Percentiles rank a stretch among this genome's conserved stretches.
Conservation (phyloP, 2,113 vertebrate genomes). For the Alectura lathami region DNA sequence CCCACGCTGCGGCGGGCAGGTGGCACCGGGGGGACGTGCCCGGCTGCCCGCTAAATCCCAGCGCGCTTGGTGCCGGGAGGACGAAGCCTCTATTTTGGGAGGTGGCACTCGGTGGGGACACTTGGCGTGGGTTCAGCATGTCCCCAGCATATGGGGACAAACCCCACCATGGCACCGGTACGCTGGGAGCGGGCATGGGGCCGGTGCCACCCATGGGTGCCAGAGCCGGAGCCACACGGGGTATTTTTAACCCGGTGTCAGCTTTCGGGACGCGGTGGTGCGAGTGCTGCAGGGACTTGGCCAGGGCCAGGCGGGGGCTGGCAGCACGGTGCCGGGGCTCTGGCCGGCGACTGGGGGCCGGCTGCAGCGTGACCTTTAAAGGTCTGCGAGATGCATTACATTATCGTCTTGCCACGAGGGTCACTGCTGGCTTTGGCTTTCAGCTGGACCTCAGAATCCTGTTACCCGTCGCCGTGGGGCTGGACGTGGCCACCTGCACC, state of each 20-base stretch:
- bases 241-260: conserved; percentile 51
- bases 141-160: background rate
- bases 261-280: background rate
- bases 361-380: conserved; percentile 56
- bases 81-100: background rate
- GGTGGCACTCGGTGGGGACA: too few relatives aligned
- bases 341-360: background rate
- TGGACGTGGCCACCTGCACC: background rate
- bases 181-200: background rate
- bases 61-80: background rate
- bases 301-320: background rate
- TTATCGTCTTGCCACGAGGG: conserved; percentile 28
- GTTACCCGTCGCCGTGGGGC: background rate
- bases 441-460: background rate
- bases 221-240: background rate
- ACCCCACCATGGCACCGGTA: background rate
- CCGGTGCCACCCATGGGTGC: background rate
- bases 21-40: background rate
- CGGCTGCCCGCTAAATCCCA: background rate
- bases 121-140: too few relatives aligned
- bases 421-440: conserved; percentile 43
- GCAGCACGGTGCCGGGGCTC: background rate
- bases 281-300: background rate
- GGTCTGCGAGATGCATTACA: conserved; percentile 63
- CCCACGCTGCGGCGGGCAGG: background rate